Percentiles rank a stretch among this genome's conserved stretches.
These are phyloP conservation scores for Tyrannus savana DNA, from an alignment of 2,113 vertebrate genomes.

Conservation along the genomic window DNA sequence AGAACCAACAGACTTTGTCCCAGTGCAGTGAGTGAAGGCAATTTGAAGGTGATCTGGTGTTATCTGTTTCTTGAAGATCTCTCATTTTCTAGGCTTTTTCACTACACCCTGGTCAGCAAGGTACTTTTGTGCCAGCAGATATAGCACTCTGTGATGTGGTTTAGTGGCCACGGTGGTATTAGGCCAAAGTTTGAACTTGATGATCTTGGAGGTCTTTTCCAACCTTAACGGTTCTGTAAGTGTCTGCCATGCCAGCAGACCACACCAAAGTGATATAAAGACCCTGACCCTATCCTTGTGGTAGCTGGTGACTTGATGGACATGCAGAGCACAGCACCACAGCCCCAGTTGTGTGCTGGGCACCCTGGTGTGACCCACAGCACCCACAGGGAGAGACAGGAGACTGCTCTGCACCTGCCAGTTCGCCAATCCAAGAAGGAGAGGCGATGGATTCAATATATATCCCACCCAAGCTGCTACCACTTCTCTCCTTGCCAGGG, in stretches of 20 bases:
- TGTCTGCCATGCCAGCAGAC: not conserved
- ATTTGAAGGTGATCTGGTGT: not conserved
- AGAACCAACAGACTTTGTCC: not conserved
- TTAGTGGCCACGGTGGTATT: not conserved
- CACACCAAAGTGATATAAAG: accelerated
- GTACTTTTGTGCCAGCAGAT: not conserved
- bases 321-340: not conserved
- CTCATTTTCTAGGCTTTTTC: not conserved
- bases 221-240: not conserved
- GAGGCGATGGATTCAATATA: not conserved
- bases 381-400: not conserved
- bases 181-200: not conserved
- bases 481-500: not conserved
- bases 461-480: slow-evolving; percentile 39
- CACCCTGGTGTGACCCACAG: not conserved
- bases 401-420: not conserved
- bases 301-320: not conserved
- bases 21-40: not conserved
- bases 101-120: not conserved
- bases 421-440: not conserved
- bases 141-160: not conserved
- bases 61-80: not conserved
- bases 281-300: not conserved
- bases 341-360: accelerated
- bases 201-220: not conserved